Evolutionary conservation across 2,888 invertebrate genomes (phyloP).

Genomic region (Dromius quadrimaculatus): DNA sequence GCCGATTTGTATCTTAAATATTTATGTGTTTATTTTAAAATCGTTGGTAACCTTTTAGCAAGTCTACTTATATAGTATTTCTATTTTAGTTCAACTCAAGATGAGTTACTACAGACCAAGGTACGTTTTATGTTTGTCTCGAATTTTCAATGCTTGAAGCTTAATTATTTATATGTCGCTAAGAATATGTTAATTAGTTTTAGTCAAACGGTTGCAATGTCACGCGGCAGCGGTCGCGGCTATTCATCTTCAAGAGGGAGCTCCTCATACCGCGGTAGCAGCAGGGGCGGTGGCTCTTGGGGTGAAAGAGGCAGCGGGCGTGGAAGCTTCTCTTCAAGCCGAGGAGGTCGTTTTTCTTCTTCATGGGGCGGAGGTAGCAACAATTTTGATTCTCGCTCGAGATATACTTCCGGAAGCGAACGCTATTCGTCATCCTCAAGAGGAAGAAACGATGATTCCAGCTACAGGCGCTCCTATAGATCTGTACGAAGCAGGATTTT

Average conservation of each 20-base stretch:
- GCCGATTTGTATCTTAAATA: constrained; percentile 9
- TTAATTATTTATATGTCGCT: neutral
- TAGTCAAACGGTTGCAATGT: constrained; percentile 61
- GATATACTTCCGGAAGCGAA: constrained; percentile 60
- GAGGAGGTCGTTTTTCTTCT: constrained; percentile 39
- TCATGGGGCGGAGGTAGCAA: constrained; percentile 45
- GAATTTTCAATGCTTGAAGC: constrained; percentile 6
- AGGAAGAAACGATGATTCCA: constrained; percentile 53
- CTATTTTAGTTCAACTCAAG: constrained; percentile 59
- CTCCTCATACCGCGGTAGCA: constrained; percentile 59
- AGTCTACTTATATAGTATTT: constrained; percentile 55
- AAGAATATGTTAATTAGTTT: constrained; percentile 56
- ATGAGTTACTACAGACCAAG: constrained; percentile 64
- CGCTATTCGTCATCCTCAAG: constrained; percentile 59
- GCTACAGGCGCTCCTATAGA: constrained; percentile 52
- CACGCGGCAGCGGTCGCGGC: constrained; percentile 59
- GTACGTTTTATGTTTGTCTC: constrained; percentile 57
- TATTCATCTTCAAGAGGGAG: constrained; percentile 59
- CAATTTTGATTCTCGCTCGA: constrained; percentile 61
- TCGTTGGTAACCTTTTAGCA: neutral
- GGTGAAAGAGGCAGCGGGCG: constrained; percentile 55
- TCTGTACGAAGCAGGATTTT: constrained; percentile 50
- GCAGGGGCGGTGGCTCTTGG: constrained; percentile 59
- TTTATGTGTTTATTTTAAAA: constrained; percentile 23
- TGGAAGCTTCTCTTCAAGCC: constrained; percentile 54